Conservation (phyloP, 2,888 invertebrate species). For the Prosapia bicincta region DNA sequence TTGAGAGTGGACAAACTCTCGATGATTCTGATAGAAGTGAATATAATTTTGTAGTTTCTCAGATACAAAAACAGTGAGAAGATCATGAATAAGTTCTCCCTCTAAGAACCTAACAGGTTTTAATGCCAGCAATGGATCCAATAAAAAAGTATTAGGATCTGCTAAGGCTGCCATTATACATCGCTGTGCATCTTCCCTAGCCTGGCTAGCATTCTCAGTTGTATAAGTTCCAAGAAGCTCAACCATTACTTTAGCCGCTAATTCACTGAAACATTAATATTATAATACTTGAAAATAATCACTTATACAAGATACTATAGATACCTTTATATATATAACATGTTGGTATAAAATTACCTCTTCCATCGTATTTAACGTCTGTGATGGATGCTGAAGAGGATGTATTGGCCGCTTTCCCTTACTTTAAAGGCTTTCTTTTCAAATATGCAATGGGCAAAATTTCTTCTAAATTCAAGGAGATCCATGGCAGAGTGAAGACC, state of each 20-base stretch:
- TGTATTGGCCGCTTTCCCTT: too few species aligned
- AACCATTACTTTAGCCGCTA: slow-evolving; percentile 95
- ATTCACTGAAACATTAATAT: slow-evolving; percentile 69
- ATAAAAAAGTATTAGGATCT: slow-evolving; percentile 90
- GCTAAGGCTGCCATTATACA: slow-evolving; percentile 95
- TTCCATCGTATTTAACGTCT: too few species aligned
- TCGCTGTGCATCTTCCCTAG: slow-evolving; percentile 93
- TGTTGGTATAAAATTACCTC: too few species aligned
- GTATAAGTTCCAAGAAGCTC: slow-evolving; percentile 95
- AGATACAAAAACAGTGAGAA: slow-evolving; percentile 91
- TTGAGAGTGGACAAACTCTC: slow-evolving; percentile 74
- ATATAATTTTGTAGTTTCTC: slow-evolving; percentile 91
- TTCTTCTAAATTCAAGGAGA: too few species aligned
- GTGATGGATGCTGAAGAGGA: too few species aligned
- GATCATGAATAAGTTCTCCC: slow-evolving; percentile 91
- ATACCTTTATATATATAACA: too few species aligned
- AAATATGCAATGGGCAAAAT: too few species aligned
- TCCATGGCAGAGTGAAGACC: too few species aligned
- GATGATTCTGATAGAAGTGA: slow-evolving; percentile 87
- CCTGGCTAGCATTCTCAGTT: slow-evolving; percentile 94
- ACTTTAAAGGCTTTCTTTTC: too few species aligned
- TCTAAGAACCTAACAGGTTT: slow-evolving; percentile 95
- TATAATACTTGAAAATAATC: too few species aligned
- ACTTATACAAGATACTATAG: too few species aligned
- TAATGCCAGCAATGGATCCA: slow-evolving; percentile 89